Evolutionary conservation across 2,888 invertebrate genomes (phyloP).

Genomic region (Rhingia rostrata): DNA sequence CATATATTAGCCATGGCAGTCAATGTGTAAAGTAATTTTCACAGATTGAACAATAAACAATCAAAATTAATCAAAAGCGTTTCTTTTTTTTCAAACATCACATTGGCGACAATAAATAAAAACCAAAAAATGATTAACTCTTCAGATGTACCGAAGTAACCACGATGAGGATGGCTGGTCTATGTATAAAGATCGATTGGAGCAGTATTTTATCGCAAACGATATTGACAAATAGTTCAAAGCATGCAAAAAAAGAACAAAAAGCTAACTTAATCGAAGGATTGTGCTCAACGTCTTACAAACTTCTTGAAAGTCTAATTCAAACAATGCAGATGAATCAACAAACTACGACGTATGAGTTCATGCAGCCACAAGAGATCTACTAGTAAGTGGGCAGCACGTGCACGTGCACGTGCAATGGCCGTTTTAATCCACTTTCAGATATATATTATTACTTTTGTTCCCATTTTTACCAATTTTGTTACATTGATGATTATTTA

Average conservation of each 20-base stretch:
- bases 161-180: constrained; percentile 20
- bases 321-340: constrained; percentile 11
- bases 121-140: too few species aligned
- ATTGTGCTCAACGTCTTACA: constrained; percentile 19
- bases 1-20: too few species aligned
- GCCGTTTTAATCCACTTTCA: too few species aligned
- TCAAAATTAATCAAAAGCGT: too few species aligned
- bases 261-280: constrained; percentile 31
- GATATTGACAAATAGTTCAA: background rate
- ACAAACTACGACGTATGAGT: background rate
- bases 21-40: too few species aligned
- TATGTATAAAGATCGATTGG: constrained; percentile 9
- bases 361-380: constrained; percentile 5
- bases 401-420: constrained; percentile 18
- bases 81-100: too few species aligned
- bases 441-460: too few species aligned
- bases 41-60: too few species aligned
- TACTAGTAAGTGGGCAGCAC: constrained; percentile 11
- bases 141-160: too few species aligned
- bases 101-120: too few species aligned
- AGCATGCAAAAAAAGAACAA: constrained; percentile 6
- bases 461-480: too few species aligned
- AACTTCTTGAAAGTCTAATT: constrained; percentile 25
- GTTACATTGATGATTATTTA: too few species aligned
- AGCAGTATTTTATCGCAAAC: constrained; percentile 26